These are phyloP conservation scores for Setipinna tenuifilis DNA, from an alignment of 2,797 vertebrate species.

Conservation along the genomic window DNA sequence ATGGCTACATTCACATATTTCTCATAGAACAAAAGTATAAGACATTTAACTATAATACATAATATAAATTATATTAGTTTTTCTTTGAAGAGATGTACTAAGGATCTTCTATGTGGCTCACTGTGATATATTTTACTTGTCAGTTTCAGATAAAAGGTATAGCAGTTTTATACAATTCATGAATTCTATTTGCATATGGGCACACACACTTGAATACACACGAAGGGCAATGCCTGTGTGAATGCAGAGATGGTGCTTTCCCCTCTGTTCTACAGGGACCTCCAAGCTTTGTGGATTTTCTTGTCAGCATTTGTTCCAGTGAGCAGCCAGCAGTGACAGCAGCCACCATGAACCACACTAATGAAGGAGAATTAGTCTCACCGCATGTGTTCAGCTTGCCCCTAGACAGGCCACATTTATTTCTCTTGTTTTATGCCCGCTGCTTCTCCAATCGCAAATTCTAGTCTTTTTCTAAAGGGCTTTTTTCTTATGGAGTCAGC, in stretches of 20 bases:
- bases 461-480: slow-evolving; percentile 17
- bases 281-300: neutral
- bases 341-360: neutral
- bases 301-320: slow-evolving; percentile 17
- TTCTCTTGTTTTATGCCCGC: neutral
- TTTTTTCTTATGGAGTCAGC: slow-evolving; percentile 39
- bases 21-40: too few relatives aligned
- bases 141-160: too few relatives aligned
- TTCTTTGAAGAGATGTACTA: too few relatives aligned
- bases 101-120: too few relatives aligned
- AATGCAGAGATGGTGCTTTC: neutral
- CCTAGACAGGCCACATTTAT: neutral
- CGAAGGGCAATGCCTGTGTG: neutral
- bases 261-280: neutral
- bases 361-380: slow-evolving; percentile 16
- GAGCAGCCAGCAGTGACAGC: neutral
- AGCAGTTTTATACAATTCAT: too few relatives aligned
- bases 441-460: neutral
- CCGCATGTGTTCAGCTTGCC: slow-evolving; percentile 28
- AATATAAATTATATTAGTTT: too few relatives aligned
- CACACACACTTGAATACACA: neutral
- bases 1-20: too few relatives aligned
- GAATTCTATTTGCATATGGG: too few relatives aligned
- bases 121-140: too few relatives aligned
- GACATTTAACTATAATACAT: too few relatives aligned